Evolutionary conservation across 2,888 invertebrate species (phyloP), one percentile per base, ranked within the genome.

Genomic region (Leptinotarsa peninsularis): DNA sequence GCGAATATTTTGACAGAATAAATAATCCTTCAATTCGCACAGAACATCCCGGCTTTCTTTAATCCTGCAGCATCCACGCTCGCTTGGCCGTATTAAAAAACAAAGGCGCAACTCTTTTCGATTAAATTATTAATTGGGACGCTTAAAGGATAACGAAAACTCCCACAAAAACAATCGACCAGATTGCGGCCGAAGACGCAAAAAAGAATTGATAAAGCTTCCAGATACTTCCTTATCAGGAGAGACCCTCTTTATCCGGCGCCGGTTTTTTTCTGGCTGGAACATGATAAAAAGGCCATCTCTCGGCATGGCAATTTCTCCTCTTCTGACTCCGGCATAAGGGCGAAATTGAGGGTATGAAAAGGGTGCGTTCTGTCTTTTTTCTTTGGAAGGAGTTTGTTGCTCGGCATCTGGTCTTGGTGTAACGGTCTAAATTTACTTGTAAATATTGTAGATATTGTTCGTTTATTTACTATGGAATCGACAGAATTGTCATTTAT

Each of bases 101-200:
- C 77, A 79, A 79, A 79, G 71, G 77, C 79, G 74, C 77, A 77
- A 77, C 76, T 77, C 66, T 66, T 77, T 80, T 77, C 76, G 75
- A 80, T 80, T 81, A 81, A 80, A 81, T 80, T 79, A 81, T 78
- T 81, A 82, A 82, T 78, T 78, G 80, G 79, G 68, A 14, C 79
- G 78, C 77, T 80, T 77, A 75, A 73, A 60, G 75, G 76, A 78
- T 76, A 82, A 80, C 79, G 78, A 77, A 76, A 77, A 68, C 79
- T 76, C 73, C 67, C 75, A 73, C 71, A 73, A 81, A 77, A 80
- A 81, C 80, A 81, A 80, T 79, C 72, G 71, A 68, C 74, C 56
- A 78, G 78, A 81, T 79, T 81, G 81, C 71, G 77, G 73, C 66
- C n/a, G 73, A 68, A 63, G 50, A 73, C 70, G 76, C 74, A 78